These are phyloP conservation scores for Diploscapter pachys DNA, from an alignment of 1,140 invertebrate genomes.

Conservation along the genomic window DNA sequence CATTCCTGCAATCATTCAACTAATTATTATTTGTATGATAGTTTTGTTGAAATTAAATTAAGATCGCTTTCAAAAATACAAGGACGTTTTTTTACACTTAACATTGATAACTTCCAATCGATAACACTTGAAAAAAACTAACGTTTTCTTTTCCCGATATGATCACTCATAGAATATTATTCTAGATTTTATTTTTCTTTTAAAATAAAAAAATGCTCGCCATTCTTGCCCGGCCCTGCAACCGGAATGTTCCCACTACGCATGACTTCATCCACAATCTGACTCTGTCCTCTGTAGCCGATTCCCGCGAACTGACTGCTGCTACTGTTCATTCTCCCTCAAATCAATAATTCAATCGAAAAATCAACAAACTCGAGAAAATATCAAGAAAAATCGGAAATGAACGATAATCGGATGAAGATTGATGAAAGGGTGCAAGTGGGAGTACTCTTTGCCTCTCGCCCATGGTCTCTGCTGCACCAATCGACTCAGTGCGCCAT, in stretches of 20 bases:
- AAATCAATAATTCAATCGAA: too few species aligned
- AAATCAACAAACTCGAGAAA: too few species aligned
- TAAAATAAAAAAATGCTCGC: constrained; percentile 3
- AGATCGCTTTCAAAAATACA: background rate
- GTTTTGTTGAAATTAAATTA: background rate
- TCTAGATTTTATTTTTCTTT: background rate
- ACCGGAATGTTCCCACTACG: constrained; percentile 21
- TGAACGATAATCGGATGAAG: too few species aligned
- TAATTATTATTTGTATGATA: constrained; percentile 6
- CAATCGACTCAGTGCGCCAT: too few species aligned
- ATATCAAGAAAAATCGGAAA: too few species aligned
- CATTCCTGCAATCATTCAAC: constrained; percentile 18
- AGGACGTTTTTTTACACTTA: too few species aligned
- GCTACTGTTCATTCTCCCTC: too few species aligned
- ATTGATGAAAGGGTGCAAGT: too few species aligned
- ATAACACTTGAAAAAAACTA: background rate
- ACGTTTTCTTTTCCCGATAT: background rate
- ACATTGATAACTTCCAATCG: background rate
- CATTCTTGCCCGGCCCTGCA: constrained; percentile 11
- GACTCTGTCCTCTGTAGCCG: too few species aligned
- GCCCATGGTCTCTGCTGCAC: too few species aligned
- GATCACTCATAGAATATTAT: background rate
- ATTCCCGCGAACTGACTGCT: too few species aligned
- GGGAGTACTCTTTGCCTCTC: too few species aligned
- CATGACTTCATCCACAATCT: constrained; percentile 2